These are phyloP conservation scores for Ambastaia sidthimunki DNA, from an alignment of 2,797 vertebrate genomes.

Conservation along the genomic window DNA sequence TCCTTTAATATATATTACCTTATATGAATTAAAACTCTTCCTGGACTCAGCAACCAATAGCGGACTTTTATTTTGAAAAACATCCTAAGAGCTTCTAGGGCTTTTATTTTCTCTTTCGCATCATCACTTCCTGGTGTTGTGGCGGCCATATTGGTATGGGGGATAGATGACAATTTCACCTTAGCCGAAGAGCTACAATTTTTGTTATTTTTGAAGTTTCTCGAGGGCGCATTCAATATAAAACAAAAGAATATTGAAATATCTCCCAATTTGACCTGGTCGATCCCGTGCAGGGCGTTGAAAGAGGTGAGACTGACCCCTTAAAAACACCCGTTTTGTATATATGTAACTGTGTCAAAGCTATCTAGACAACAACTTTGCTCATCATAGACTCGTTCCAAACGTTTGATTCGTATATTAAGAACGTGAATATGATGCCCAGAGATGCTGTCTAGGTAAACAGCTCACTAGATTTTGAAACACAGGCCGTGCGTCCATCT, in stretches of 20 bases:
- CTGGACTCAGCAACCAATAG: too few relatives aligned
- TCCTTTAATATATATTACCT: too few relatives aligned
- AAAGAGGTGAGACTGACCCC: conserved; percentile 49
- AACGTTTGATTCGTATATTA: not conserved
- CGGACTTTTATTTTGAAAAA: too few relatives aligned
- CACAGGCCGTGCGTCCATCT: not conserved
- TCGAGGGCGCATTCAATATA: not conserved
- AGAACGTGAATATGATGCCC: not conserved
- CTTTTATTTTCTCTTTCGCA: too few relatives aligned
- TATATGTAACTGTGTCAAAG: conserved; percentile 12
- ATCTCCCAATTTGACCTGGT: conserved; percentile 14
- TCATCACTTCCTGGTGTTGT: conserved; percentile 32
- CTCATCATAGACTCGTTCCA: not conserved
- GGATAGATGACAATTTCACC: conserved; percentile 46
- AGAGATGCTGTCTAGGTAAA: not conserved
- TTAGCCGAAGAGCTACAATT: conserved; percentile 14
- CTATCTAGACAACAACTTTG: not conserved
- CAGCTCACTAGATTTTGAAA: not conserved
- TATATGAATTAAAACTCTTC: too few relatives aligned
- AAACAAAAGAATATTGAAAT: not conserved
- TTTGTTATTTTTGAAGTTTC: conserved; percentile 45
- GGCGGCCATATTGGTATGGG: conserved; percentile 56
- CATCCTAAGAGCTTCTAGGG: too few relatives aligned
- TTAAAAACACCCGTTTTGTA: conserved; percentile 6
- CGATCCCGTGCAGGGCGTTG: conserved; percentile 41